Base-by-base conservation (phyloP, 2,797 vertebrate species). In the Buphagus erythrorhynchus region DNA sequence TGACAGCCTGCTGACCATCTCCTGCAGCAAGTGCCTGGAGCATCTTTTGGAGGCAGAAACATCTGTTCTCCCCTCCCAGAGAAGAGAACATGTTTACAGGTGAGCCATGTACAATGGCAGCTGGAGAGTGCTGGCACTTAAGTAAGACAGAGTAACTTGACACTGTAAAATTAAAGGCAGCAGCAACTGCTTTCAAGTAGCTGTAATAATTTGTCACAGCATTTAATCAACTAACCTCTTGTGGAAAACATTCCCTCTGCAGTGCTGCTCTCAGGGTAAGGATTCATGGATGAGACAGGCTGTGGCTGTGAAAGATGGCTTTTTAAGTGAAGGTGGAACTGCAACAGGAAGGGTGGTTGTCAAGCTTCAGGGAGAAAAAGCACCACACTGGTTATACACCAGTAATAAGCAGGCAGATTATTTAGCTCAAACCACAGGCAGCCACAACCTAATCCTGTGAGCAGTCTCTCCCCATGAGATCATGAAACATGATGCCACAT, bases 1-100 rank as follows among this genome's bases (percentile, higher is more conserved):
- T 93, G 97, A 97, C 92, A 96, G 92, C 93, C 92, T 91, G 66
- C 88, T 88, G 79, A 91, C 95, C 91, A 97, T 73, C 87, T 89
- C 92, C 84, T 91, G 86, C 80, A 84, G 95, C 86, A 86, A 91
- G n/a, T 31, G 73, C 84, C 89, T 31, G 81, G 81, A 93, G 95
- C 91, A 86, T 69, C 93, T 95, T 97, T 86, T 3, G 9, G 51
- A 80, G 63, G 78, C 58, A 86, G 78, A 36, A 83, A 86, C 81
- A 88, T 86, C 86, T 95, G 93, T 63, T 91, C 72, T 84, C 40
- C 86, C 65, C 16, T 69, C 79, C 5, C 59, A 48, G 67, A 73
- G 81, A 51, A 5, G 76, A 45, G 79, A 72, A n/a, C 24, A 22
- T 2, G 11, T 65, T 90, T 51, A 75, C 49, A 83, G 93, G 91